Conservation (phyloP, 1,140 invertebrate genomes). For the Dendrolimus punctatus region DNA sequence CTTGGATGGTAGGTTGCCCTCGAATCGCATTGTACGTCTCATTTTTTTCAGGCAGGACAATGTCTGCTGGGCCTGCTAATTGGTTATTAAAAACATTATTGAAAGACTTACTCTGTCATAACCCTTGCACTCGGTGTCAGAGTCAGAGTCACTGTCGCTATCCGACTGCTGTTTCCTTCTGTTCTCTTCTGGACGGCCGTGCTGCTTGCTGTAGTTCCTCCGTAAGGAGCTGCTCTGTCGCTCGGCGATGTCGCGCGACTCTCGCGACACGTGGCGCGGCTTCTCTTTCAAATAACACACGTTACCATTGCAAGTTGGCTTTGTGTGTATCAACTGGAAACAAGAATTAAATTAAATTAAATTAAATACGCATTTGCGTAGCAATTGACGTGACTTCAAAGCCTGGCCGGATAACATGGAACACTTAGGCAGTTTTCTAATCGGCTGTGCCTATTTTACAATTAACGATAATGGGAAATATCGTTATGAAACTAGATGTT, state of each 20-base stretch:
- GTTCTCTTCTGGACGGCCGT: slow-evolving; percentile 62
- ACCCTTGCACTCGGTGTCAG: slow-evolving; percentile 73
- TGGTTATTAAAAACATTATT: background rate
- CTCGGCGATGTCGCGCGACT: slow-evolving; percentile 18
- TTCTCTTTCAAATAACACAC: slow-evolving; percentile 41
- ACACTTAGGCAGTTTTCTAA: no score
- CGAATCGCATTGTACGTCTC: no score
- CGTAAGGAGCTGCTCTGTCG: slow-evolving; percentile 22
- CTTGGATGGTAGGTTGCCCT: no score
- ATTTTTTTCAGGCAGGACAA: background rate
- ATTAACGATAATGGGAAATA: no score
- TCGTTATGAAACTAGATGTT: no score
- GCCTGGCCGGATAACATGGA: no score
- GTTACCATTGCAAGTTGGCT: slow-evolving; percentile 42
- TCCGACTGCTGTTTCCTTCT: slow-evolving; percentile 54
- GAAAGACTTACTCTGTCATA: slow-evolving; percentile 65
- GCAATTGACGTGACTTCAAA: no score
- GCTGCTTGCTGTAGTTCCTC: slow-evolving; percentile 65
- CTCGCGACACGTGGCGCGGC: slow-evolving; percentile 3
- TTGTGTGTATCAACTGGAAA: slow-evolving; percentile 51
- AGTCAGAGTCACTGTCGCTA: slow-evolving; percentile 73
- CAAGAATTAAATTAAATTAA: background rate
- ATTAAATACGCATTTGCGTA: no score
- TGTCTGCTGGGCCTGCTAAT: background rate
- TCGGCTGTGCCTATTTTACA: no score